A percentile compares a stretch with the other conserved stretches of the same genome.
These are phyloP conservation scores for Nothoprocta pentlandii DNA, from an alignment of 2,113 vertebrate species.

Conservation along the genomic window DNA sequence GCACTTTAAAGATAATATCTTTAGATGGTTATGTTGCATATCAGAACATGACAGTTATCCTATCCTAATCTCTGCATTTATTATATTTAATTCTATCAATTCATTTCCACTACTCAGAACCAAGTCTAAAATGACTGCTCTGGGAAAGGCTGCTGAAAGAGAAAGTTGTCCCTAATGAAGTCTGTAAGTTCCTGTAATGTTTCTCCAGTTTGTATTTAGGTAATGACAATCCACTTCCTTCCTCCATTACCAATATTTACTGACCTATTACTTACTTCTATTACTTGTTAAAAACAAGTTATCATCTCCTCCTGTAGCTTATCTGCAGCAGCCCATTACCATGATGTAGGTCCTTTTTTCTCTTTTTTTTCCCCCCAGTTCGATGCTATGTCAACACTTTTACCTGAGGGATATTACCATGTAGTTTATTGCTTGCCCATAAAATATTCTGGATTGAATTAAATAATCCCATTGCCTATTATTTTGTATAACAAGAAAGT, in stretches of 20 bases:
- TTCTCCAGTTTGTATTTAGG: neutral
- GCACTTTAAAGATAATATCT: neutral
- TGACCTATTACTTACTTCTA: neutral
- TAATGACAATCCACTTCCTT: neutral
- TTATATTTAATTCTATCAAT: neutral
- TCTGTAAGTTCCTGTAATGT: neutral
- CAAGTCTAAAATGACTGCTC: neutral
- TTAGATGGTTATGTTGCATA: neutral
- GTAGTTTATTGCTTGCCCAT: neutral
- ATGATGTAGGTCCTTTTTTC: neutral
- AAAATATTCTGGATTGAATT: neutral
- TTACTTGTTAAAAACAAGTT: neutral
- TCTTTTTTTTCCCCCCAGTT: neutral
- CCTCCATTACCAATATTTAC: neutral
- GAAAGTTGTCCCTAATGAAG: neutral
- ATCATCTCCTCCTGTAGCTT: neutral
- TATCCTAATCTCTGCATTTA: neutral
- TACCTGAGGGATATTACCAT: neutral
- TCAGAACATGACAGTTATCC: neutral
- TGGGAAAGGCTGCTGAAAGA: neutral
- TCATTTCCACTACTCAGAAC: neutral
- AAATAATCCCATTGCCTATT: neutral
- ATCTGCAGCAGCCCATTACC: neutral
- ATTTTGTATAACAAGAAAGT: neutral
- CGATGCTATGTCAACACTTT: neutral